Conservation (phyloP, 2,113 vertebrate species). For the Herpetotheres cachinnans region DNA sequence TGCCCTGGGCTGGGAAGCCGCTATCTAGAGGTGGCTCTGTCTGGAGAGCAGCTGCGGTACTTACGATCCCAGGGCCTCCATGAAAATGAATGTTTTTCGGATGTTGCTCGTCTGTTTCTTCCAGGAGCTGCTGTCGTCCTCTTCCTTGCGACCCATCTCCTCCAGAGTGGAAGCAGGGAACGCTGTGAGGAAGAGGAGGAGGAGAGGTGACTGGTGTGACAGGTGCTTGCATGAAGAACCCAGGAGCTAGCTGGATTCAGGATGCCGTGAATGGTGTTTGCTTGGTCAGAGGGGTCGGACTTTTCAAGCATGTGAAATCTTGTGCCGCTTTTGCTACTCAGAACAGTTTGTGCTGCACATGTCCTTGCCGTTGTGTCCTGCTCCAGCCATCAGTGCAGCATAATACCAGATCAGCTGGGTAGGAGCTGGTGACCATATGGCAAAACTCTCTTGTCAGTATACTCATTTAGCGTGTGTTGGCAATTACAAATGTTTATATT, state of each 20-base stretch:
- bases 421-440: not conserved
- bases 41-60: slow-evolving; percentile 39
- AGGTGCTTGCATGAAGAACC: rapidly evolving
- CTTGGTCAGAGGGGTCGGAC: not conserved
- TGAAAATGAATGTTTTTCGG: slow-evolving; percentile 89
- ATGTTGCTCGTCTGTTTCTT: slow-evolving; percentile 91
- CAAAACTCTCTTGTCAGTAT: not conserved
- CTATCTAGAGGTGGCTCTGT: not conserved
- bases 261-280: not conserved
- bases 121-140: slow-evolving; percentile 80
- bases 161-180: slow-evolving; percentile 76
- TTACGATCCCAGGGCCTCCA: slow-evolving; percentile 92
- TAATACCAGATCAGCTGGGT: not conserved
- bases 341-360: not conserved
- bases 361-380: rapidly evolving
- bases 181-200: slow-evolving; percentile 25
- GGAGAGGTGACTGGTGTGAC: rapidly evolving
- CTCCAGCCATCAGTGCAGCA: not conserved
- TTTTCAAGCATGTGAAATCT: not conserved
- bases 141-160: slow-evolving; percentile 85
- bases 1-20: not conserved
- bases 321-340: not conserved
- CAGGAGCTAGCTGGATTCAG: not conserved
- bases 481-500: not conserved
- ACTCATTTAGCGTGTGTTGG: not conserved